phyloP scores from a whole-genome alignment of 2,888 invertebrate species.

The Sthenelais limicola region DNA sequence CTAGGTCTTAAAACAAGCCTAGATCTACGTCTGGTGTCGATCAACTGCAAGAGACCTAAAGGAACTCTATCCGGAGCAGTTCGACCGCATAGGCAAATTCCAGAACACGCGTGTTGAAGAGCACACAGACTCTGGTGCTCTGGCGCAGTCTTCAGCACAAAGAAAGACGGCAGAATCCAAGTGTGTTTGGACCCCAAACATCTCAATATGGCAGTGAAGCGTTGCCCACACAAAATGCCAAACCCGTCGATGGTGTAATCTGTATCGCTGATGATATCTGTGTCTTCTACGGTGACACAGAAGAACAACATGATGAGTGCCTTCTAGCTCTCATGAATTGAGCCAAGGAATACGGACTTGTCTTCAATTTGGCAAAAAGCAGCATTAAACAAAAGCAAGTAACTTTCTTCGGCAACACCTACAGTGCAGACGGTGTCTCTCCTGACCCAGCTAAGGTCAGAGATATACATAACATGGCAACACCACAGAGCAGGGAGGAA shows the following conservation, averaged over 20 bases:
- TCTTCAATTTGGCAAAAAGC: neutral
- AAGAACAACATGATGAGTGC: slow-evolving; percentile 16
- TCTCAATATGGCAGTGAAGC: slow-evolving; percentile 47
- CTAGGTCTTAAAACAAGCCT: too few relatives aligned
- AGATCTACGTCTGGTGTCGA: too few relatives aligned
- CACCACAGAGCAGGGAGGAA: slow-evolving; percentile 42
- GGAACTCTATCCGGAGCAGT: too few relatives aligned
- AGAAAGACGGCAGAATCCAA: slow-evolving; percentile 46
- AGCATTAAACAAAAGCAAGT: too few relatives aligned
- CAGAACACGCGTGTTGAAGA: too few relatives aligned
- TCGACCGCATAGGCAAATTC: too few relatives aligned
- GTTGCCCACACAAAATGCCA: slow-evolving; percentile 46
- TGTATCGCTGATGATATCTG: slow-evolving; percentile 40
- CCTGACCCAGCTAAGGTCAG: too few relatives aligned
- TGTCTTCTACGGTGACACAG: slow-evolving; percentile 4
- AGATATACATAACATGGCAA: too few relatives aligned
- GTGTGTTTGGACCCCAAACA: slow-evolving; percentile 48
- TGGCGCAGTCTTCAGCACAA: slow-evolving; percentile 36
- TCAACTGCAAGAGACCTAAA: too few relatives aligned
- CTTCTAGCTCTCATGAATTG: neutral
- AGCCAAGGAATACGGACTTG: slow-evolving; percentile 10
- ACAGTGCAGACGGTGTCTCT: too few relatives aligned
- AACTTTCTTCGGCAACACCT: too few relatives aligned
- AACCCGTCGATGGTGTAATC: slow-evolving; percentile 25
- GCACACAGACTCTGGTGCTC: too few relatives aligned